Conservation (phyloP, 2,888 invertebrate species). For the Pinctada fucata region DNA sequence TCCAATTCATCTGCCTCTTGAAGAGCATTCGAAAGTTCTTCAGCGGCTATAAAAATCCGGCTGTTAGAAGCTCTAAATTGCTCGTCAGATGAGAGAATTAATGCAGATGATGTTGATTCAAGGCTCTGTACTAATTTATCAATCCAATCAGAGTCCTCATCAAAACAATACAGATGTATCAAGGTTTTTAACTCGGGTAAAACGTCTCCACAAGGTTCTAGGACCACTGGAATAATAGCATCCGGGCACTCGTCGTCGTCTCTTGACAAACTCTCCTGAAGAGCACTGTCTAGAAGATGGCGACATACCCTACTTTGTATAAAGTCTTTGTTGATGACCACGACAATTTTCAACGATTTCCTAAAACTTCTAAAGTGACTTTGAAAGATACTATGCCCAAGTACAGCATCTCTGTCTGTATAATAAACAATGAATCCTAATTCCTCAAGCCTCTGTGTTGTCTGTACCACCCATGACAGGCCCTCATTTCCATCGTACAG, state of each 20-base stretch:
- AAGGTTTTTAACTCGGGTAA: too few species aligned
- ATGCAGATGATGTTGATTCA: too few species aligned
- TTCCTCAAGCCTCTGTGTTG: neutral
- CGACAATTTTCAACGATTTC: conserved; percentile 14
- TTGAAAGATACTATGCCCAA: neutral
- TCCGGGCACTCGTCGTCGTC: neutral
- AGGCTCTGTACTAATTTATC: too few species aligned
- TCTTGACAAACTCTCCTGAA: conserved; percentile 14
- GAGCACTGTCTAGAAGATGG: conserved; percentile 18
- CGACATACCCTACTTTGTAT: conserved; percentile 7
- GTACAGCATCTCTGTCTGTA: conserved; percentile 8
- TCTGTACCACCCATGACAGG: conserved; percentile 4
- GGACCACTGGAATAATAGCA: conserved; percentile 4
- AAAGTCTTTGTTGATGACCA: conserved; percentile 16
- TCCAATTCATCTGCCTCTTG: neutral
- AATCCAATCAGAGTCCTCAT: too few species aligned
- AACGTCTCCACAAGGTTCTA: conserved; percentile 7
- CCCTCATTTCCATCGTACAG: neutral
- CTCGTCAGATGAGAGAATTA: too few species aligned
- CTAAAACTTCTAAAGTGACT: neutral
- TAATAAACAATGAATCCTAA: conserved; percentile 13
- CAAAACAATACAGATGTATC: too few species aligned
- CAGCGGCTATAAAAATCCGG: too few species aligned
- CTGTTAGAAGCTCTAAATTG: too few species aligned
- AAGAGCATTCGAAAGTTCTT: too few species aligned